Evolutionary conservation across 2,113 vertebrate species (phyloP), one percentile per base, ranked within the genome.

Genomic region (Crotalus helleri): DNA sequence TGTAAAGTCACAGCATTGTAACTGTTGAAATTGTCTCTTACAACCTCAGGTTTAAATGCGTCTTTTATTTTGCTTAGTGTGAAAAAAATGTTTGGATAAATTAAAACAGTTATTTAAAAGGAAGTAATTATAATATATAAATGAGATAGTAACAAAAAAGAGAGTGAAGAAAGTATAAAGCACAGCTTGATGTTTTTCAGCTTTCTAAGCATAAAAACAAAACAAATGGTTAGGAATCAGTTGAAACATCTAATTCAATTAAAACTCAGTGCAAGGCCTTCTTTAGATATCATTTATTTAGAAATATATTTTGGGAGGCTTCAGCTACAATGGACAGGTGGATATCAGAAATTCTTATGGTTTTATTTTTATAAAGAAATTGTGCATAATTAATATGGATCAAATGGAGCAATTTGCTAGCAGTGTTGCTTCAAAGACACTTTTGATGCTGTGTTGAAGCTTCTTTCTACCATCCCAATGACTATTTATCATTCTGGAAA

Each of bases 161-260:
- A 85, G 81, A 85, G 21, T 57, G 19, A 23, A 91, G 59, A 85
- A n/a, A 26, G 29, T 85, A 8, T 90, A 93, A 93, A 61, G 33
- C 46, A 54, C 29, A 61, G 57, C 46, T 88, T 57, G 61, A 59
- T 94, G 95, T 91, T 87, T 95, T 96, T 91, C 92, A 96, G 97
- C 95, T 94, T 95, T 95, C 33, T 3, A 90, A 95, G 58, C 91
- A 95, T 96, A 96, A 96, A 96, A 96, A 93, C 94, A 92, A 96
- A 96, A 95, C 95, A 96, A 94, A 21, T 89, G 94, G 90, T 94
- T 94, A 96, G 95, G 94, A 96, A 96, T 96, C 94, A 97, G 95
- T 97, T 97, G 95, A 96, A 96, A 96, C 33, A 96, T 89, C 93
- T 97, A 95, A 93, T 96, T 97, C 95, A 96, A 92, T 94, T 96